Evolutionary conservation across 1,140 invertebrate genomes (phyloP), one percentile per base, ranked within the genome.

Genomic region (Oryzaephilus surinamensis): DNA sequence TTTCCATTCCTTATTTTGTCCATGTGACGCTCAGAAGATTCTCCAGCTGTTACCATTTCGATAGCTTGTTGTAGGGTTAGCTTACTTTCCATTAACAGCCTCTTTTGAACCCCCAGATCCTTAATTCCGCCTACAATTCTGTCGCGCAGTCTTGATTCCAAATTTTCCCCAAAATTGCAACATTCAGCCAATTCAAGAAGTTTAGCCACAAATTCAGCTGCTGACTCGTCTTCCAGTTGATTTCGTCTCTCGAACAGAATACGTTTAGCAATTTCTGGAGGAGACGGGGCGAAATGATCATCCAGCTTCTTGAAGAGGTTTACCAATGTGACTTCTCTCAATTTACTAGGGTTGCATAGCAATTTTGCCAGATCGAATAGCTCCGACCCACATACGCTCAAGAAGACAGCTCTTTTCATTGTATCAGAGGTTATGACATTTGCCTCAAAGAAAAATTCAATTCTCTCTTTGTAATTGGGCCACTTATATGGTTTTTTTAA

Each of bases 151-250:
- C 23, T 42, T 24, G 14, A 18, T 11, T 52, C 41, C 20, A 52
- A 31, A 14, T 30, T 16, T 10, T 32, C 39, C 3, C 23, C 29
- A 41, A 50, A 54, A 33, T 54, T 51, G 35, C 52, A 54, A 20
- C 38, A 21, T 7, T 38, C 36, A n/a, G 47, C 37, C 26, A 54
- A 21, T 27, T 34, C 38, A 20, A 37, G 23, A 18, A 54, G 36
- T 12, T 47, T 47, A 6, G 42, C 47, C 11, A 51, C 26, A 31
- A 43, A 53, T n/a, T 45, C 43, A 2, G 32, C 27, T 7, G 50
- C 18, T 7, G 21, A n/a, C 26, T 52, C 50, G 4, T 31, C 30
- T 20, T 17, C 12, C 14, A 26, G 19, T 24, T 52, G 51, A 33
- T 33, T 32, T n/a, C 51, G 23, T 39, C 42, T 44, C 19, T 47